phyloP scores from a whole-genome alignment of 2,113 vertebrate species.

The Oophaga pumilio region DNA sequence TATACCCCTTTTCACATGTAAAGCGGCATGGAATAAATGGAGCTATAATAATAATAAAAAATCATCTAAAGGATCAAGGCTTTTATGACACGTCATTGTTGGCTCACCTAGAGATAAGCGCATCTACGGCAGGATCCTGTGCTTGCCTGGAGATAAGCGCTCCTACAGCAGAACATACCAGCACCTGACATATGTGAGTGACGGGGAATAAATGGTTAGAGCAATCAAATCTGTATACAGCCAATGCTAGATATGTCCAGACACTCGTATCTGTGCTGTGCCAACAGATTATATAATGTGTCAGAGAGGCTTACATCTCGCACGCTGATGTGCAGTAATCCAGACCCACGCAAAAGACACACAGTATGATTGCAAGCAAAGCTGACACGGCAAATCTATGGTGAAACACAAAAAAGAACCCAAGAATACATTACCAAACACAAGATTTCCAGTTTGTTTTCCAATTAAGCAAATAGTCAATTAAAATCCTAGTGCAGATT shows the following conservation, averaged over 20 bases:
- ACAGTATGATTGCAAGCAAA: neutral
- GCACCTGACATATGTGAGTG: too few species aligned
- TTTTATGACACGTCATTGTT: too few species aligned
- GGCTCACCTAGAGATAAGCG: too few species aligned
- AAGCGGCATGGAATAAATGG: too few species aligned
- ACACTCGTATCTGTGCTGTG: neutral
- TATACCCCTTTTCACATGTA: too few species aligned
- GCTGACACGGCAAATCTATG: neutral
- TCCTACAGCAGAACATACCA: too few species aligned
- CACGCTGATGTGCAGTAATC: neutral
- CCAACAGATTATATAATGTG: neutral
- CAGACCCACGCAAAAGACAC: too few species aligned
- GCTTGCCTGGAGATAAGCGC: too few species aligned
- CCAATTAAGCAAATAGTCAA: constrained; percentile 14
- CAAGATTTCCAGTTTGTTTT: neutral
- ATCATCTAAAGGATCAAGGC: too few species aligned
- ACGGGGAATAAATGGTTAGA: too few species aligned
- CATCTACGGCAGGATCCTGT: too few species aligned
- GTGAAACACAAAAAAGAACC: neutral
- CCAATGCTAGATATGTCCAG: neutral
- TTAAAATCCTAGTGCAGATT: constrained; percentile 30
- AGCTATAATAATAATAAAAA: too few species aligned
- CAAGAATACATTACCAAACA: neutral
- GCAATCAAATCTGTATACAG: neutral
- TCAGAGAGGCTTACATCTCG: neutral